These are phyloP conservation scores for Tyrannus savana DNA, from an alignment of 2,113 vertebrate species.

Conservation along the genomic window DNA sequence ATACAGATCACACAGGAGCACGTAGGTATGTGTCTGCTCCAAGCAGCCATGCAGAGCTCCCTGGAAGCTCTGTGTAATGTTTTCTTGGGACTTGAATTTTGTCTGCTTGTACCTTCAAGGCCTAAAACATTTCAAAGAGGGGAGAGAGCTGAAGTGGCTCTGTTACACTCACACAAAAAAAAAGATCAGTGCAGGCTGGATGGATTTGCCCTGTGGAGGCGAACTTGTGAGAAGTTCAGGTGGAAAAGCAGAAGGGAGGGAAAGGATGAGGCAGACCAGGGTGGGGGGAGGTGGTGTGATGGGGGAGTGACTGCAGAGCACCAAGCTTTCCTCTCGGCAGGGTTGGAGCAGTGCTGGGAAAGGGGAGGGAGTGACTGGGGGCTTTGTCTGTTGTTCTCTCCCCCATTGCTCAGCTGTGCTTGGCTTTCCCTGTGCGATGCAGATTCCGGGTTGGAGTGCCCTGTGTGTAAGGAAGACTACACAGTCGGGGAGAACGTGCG, in stretches of 20 bases:
- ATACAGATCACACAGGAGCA: constrained; percentile 91
- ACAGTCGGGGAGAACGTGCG: constrained; percentile 86
- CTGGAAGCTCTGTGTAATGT: not conserved
- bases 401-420: not conserved
- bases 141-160: not conserved
- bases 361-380: fast-evolving
- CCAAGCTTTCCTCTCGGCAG: not conserved
- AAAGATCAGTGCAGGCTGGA: not conserved
- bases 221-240: not conserved
- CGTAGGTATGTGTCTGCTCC: constrained; percentile 79
- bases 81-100: not conserved
- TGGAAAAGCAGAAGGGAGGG: not conserved
- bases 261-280: not conserved
- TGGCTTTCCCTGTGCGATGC: not conserved
- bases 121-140: not conserved
- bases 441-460: constrained; percentile 94
- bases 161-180: not conserved
- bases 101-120: not conserved
- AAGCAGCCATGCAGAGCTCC: not conserved
- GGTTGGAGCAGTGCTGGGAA: fast-evolving
- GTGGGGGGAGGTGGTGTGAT: too few species aligned
- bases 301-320: not conserved
- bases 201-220: not conserved
- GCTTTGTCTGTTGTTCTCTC: fast-evolving
- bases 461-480: constrained; percentile 98